Conservation (phyloP, 2,797 vertebrate species). For the Pachyuromys duprasi region DNA sequence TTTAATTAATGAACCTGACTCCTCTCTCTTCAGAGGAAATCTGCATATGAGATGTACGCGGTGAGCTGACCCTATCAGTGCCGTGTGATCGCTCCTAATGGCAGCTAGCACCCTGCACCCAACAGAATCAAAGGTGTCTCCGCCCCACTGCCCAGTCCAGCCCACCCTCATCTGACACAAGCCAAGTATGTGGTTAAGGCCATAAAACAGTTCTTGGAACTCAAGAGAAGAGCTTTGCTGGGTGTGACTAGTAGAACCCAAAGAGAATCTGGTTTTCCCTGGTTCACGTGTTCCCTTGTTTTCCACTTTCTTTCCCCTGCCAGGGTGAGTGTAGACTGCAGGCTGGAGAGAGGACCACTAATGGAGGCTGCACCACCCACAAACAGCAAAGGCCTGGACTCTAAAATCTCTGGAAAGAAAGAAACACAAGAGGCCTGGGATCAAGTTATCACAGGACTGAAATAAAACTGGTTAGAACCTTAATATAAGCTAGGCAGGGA, state of each 20-base stretch:
- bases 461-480: constrained; percentile 1
- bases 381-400: background rate
- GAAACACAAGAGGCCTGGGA: background rate
- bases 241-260: constrained; percentile 60
- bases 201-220: constrained; percentile 62
- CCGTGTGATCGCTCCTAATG: constrained; percentile 60
- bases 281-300: background rate
- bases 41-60: constrained; percentile 82
- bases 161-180: background rate
- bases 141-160: background rate
- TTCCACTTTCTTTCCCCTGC: background rate
- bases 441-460: background rate
- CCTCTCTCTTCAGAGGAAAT: constrained; percentile 87
- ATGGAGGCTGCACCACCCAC: background rate
- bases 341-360: background rate
- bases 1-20: constrained; percentile 90
- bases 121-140: background rate
- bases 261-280: constrained; percentile 40
- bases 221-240: constrained; percentile 53
- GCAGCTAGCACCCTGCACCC: constrained; percentile 43
- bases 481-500: background rate
- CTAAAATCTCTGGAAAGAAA: background rate
- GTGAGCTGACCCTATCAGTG: constrained; percentile 76
- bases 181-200: background rate
- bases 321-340: background rate